Conservation (phyloP, 1,140 invertebrate genomes). For the Drosophila obscura region DNA sequence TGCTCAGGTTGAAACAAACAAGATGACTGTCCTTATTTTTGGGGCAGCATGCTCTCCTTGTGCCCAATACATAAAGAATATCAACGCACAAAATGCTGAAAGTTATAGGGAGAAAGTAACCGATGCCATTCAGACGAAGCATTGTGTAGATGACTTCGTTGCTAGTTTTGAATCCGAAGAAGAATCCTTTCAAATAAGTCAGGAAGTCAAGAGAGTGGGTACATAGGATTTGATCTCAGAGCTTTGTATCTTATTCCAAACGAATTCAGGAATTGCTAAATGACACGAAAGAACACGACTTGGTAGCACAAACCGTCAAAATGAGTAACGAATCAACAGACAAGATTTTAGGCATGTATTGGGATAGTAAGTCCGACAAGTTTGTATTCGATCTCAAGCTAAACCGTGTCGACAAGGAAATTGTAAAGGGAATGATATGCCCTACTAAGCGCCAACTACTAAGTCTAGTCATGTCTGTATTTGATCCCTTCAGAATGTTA, state of each 20-base stretch:
- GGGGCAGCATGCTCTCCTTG: constrained; percentile 16
- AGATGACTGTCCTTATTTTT: constrained; percentile 65
- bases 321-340: constrained; percentile 1
- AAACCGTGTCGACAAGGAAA: neutral
- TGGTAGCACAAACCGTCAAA: neutral
- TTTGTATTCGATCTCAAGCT: constrained; percentile 27
- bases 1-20: too few relatives aligned
- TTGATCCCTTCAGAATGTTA: constrained; percentile 11
- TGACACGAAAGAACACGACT: neutral
- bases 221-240: neutral
- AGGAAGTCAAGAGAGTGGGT: constrained; percentile 8
- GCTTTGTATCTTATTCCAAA: constrained; percentile 3
- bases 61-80: too few relatives aligned
- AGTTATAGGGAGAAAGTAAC: constrained; percentile 46
- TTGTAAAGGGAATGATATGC: too few relatives aligned
- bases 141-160: constrained; percentile 83
- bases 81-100: constrained; percentile 36
- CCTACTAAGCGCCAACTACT: too few relatives aligned
- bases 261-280: neutral
- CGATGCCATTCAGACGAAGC: constrained; percentile 57
- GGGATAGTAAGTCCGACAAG: constrained; percentile 4
- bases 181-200: constrained; percentile 49
- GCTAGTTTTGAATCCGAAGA: constrained; percentile 58
- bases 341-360: constrained; percentile 33
- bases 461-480: constrained; percentile 30